These are phyloP conservation scores for Nyctibius bracteatus DNA, from an alignment of 2,113 vertebrate species.

Conservation along the genomic window DNA sequence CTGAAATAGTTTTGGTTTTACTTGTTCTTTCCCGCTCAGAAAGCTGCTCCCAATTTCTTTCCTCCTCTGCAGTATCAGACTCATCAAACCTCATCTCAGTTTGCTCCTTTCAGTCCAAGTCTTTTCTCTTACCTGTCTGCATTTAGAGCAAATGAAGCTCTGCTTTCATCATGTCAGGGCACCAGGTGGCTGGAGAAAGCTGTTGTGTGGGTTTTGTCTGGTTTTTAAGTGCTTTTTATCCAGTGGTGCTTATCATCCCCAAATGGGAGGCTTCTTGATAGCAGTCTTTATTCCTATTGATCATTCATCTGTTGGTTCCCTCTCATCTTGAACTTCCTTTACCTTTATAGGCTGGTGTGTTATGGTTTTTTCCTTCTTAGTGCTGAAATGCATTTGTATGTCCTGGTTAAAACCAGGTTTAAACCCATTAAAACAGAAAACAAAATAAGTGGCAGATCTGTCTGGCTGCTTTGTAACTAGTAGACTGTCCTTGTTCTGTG, in stretches of 20 bases:
- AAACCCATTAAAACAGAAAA: neutral
- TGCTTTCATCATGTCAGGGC: neutral
- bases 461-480: neutral
- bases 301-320: neutral
- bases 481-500: neutral
- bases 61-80: neutral
- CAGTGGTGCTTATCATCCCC: neutral
- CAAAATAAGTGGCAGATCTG: neutral
- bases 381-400: neutral
- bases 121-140: neutral
- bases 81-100: neutral
- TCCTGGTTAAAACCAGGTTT: neutral
- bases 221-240: neutral
- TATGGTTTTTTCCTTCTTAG: neutral
- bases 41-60: neutral
- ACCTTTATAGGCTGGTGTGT: neutral
- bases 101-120: neutral
- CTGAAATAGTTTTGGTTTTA: neutral
- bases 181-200: neutral
- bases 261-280: neutral
- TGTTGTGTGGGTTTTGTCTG: neutral
- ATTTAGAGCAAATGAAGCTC: neutral
- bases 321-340: neutral
- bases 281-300: neutral
- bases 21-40: neutral